Base-by-base conservation (phyloP, 2,888 invertebrate genomes). In the Phalangium opilio region DNA sequence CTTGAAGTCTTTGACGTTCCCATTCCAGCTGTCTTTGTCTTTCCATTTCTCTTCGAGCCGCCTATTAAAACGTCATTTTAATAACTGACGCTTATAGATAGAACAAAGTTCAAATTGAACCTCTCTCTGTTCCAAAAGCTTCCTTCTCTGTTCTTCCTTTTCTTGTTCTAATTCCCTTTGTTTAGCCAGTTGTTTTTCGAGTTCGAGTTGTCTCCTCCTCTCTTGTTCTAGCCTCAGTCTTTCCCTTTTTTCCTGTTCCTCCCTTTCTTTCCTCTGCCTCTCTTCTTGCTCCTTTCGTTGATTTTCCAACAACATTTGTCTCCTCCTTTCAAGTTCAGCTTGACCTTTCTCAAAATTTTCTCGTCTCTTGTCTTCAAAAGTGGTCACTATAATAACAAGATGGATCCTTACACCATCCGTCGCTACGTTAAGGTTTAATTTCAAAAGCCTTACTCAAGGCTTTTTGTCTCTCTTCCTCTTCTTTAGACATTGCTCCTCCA, bases 311-410 rank as follows among this genome's bases (percentile, higher is more conserved):
- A 96, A 70, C 41, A 87, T 75, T 59, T 85, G 83, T 21, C 96
- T 73, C 39, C 96, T 70, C 32, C 90, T 70, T 63, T 99, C 96
- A 49, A 98, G 67, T 67, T 96, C 96, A 0, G 93, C 95, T 65
- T 98, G 95, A 0, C 98, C 98, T 56, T 93, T 83, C 55, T 93
- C 95, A 70, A 89, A 90, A 69, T 99, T 98, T 69, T 96, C 93
- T 63, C 89, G 81, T 3, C 98, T 74, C 61, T 89, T 85, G 64
- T 99, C 98, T 64, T 99, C 96, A 68, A 95, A 95, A 0, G 89
- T 67, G 14, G 53, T 50, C 50, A 39, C 27, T 27, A 27, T 7
- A 27, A n/a, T 8, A 8, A 27, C 27, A 27, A 27, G 8, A 7
- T 27, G 8, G 27, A 7, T 27, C 27, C 27, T 27, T 27, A 27